Base-by-base conservation (phyloP, 2,797 vertebrate genomes). In the Prionace glauca region DNA sequence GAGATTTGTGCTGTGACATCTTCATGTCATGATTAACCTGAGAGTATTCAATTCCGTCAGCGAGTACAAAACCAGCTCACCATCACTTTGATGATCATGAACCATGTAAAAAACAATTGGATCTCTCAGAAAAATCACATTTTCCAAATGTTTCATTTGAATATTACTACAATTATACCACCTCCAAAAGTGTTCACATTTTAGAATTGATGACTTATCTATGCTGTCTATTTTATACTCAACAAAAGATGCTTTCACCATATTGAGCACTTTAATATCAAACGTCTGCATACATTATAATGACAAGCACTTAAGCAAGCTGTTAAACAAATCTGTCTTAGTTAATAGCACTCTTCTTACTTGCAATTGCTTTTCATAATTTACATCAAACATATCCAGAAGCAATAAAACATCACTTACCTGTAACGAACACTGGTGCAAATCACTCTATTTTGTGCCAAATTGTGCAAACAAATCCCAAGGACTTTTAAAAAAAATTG, bases 301-400 rank as follows among this genome's bases (percentile, higher is more conserved):
- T 95, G 93, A 95, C 71, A 50, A 24, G 93, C 41, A 77, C 93
- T 95, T 95, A 56, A 45, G 50, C 71, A 95, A 95, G 93, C 93
- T 95, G 69, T 95, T 72, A 95, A 95, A 95, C 71, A 95, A 95
- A 95, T 95, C 71, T 95, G 93, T 95, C 93, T 95, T 45, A 32
- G 93, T 95, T 95, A 95, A 95, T 95, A 95, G 71, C 41, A 77
- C 71, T 56, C 41, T 50, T 72, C 93, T 56, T 95, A 77, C 71
- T 95, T 56, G 12, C 67, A 60, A 95, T 71, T 95, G 93, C 69
- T 71, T 77, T 95, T 95, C 93, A 77, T 95, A 95, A 95, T 95
- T 95, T 95, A 95, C 71, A 32, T 95, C 71, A 95, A 95, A 95
- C 3, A 77, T 71, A 72, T 95, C 41, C 50, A 77, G 69, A 95